Evolutionary conservation across 2,888 invertebrate species (phyloP), one percentile per base, ranked within the genome.

Genomic region (Blastobasis lacticolella): DNA sequence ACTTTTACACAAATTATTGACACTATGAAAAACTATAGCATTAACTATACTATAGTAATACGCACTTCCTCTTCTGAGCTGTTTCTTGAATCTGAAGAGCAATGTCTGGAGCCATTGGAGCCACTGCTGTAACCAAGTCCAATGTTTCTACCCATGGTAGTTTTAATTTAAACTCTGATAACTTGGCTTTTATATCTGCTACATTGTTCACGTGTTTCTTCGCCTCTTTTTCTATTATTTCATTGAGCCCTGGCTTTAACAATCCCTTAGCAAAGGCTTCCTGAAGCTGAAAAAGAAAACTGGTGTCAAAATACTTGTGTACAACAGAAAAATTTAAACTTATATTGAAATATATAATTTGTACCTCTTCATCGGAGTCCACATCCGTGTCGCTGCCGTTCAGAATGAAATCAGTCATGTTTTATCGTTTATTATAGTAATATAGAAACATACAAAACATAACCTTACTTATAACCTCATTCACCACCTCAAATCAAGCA

Each of bases 121-220:
- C 96, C 36, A 93, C 91, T 23, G 90, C 87, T 59, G 93, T 95
- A 0, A 93, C 86, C 64, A 95, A 88, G 67, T 97, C 97, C 52
- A 98, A 78, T 8, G 92, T 90, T 79, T 98, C 97, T 1, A 95
- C 70, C 98, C 98, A 98, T 60, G 94, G 92, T 50, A 96, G 76
- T 50, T 93, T 90, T 45, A 93, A 73, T 64, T 91, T 91, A 7
- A 97, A 89, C 66, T 94, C 93, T 51, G 91, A 88, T 10, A 94
- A 70, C 76, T 95, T 95, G 42, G 90, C 82, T 66, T 93, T 91
- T 55, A 97, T 75, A 51, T 91, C 93, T 49, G 69, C 94, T 52
- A 93, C 90, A 84, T 95, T 93, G 73, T 97, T 97, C 4, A 91
- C 90, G 64, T 85, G 89, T 46, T 80, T 78, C 70, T 90, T 91